Percentiles rank a stretch among this genome's conserved stretches.
These are phyloP conservation scores for Meiosimyza decipiens DNA, from an alignment of 2,888 invertebrate species.

Conservation along the genomic window DNA sequence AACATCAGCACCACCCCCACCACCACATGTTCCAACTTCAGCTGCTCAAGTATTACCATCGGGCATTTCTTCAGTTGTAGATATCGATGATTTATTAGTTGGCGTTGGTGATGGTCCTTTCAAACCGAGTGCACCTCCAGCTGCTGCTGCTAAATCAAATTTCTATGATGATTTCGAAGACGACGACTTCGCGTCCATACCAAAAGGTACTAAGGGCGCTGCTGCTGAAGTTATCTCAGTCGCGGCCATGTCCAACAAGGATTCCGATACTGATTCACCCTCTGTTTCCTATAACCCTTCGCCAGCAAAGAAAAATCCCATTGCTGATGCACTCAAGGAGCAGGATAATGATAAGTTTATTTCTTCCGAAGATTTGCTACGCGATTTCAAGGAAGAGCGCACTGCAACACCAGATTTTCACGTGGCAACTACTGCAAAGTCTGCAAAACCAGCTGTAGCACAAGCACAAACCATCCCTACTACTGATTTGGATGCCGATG, in stretches of 20 bases:
- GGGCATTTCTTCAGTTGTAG: slow-evolving; percentile 15
- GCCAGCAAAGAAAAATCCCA: slow-evolving; percentile 62
- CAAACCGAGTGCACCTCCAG: slow-evolving; percentile 42
- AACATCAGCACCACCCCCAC: slow-evolving; percentile 9
- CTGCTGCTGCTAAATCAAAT: slow-evolving; percentile 35
- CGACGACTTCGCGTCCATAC: slow-evolving; percentile 43
- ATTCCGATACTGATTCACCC: slow-evolving; percentile 64
- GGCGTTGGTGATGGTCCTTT: slow-evolving; percentile 38
- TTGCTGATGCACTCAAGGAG: slow-evolving; percentile 61
- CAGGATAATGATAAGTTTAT: slow-evolving; percentile 67
- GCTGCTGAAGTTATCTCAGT: slow-evolving; percentile 30
- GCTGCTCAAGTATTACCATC: slow-evolving; percentile 16
- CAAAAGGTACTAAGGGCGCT: slow-evolving; percentile 40
- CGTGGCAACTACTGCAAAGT: slow-evolving; percentile 37
- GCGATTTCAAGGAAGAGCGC: slow-evolving; percentile 63
- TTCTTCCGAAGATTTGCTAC: slow-evolving; percentile 65
- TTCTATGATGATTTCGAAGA: slow-evolving; percentile 44
- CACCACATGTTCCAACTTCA: background rate
- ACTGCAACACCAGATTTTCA: slow-evolving; percentile 51
- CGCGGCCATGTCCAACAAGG: slow-evolving; percentile 50
- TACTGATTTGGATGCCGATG: slow-evolving; percentile 59
- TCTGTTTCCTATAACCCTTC: slow-evolving; percentile 64
- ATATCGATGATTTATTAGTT: slow-evolving; percentile 34
- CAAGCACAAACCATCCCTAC: slow-evolving; percentile 42
- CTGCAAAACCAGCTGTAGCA: slow-evolving; percentile 23